Base-by-base conservation (phyloP, 2,113 vertebrate species). In the Okapia johnstoni region DNA sequence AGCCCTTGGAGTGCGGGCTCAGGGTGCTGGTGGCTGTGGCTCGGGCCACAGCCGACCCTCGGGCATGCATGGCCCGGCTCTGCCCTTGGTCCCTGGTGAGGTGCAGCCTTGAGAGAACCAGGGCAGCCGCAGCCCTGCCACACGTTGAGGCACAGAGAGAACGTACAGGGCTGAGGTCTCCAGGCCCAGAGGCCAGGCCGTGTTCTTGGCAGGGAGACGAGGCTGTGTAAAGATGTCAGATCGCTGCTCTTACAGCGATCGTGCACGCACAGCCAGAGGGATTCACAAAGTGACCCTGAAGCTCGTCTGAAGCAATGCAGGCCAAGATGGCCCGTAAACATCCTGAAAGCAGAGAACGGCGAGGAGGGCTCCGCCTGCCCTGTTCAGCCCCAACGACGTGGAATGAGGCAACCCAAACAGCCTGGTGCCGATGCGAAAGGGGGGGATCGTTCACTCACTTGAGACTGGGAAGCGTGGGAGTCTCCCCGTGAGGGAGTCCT, bases 91-190 rank as follows among this genome's bases (percentile, higher is more conserved):
- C 16, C 2, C 12, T 33, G 28, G 48, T 33, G 48, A 89, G 55
- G 58, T 6, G 2, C 1, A 5, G 16, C 26, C 17, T 16, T 12
- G 13, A 40, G 84, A 43, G n/a, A 43, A 19, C 50, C 2, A 3
- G 17, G 21, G 55, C 0, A 1, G 55, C 40, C 73, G 61, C 15
- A 9, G 33, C 63, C 8, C 15, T 33, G 16, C 17, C 36, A 14
- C 2, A 2, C 3, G 0, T 6, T 6, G 14, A 25, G 9, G 70
- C 81, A 0, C n/a, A 4, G 12, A 13, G 50, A 40, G 50, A 58
- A 73, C 55, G 36, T 46, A 11, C 88, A 33, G 48, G 50, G 33
- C 30, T 14, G 21, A 54, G 48, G 14, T 57, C 1, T n/a, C 63
- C 54, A 36, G 15, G 66, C 30, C 7, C 66, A 28, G 48, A 25